Evolutionary conservation across 2,113 vertebrate species (phyloP).

Genomic region (Bubalus kerabau): DNA sequence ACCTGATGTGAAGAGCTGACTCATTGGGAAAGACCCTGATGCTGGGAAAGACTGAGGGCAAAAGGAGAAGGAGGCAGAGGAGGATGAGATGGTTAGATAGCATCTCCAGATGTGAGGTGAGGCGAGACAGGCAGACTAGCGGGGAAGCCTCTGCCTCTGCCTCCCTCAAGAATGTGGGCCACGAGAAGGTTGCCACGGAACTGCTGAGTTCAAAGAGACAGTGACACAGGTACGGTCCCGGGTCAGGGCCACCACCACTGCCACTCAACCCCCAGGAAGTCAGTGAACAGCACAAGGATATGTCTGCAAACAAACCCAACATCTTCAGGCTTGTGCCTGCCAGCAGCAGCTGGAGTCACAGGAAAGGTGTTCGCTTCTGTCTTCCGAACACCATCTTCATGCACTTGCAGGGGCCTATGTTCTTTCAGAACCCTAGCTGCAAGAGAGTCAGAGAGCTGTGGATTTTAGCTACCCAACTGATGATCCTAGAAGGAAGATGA

Average conservation of each 20-base stretch:
- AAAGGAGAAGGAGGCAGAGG: neutral
- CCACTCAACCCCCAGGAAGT: neutral
- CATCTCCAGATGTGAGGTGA: neutral
- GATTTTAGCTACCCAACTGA: neutral
- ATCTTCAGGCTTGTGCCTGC: neutral
- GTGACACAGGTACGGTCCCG: neutral
- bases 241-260: too few species aligned
- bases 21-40: neutral
- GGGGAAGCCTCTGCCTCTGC: neutral
- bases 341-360: neutral
- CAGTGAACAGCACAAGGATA: fast-evolving
- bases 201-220: neutral
- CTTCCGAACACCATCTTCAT: neutral
- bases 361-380: neutral
- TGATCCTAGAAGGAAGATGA: neutral
- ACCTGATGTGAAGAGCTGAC: neutral
- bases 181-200: fast-evolving
- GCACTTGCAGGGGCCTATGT: neutral
- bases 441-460: neutral
- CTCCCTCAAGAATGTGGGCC: neutral
- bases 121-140: neutral
- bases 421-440: neutral
- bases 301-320: neutral
- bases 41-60: neutral
- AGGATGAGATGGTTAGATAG: neutral